Percentiles rank a stretch among this genome's conserved stretches.
These are phyloP conservation scores for Philotrypesis tridentata DNA, from an alignment of 1,140 invertebrate genomes.

Conservation along the genomic window DNA sequence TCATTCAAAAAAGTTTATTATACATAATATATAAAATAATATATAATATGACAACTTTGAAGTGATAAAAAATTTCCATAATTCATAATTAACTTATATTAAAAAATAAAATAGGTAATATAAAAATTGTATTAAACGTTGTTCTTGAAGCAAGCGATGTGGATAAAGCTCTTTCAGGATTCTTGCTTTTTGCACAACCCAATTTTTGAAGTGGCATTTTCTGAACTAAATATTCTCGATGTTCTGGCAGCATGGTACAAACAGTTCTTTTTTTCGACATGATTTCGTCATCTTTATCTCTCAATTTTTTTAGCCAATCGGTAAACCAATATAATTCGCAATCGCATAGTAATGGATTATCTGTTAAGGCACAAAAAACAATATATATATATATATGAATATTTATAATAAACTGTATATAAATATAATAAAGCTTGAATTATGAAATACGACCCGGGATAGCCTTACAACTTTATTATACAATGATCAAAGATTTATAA, in stretches of 20 bases:
- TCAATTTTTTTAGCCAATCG: slow-evolving; percentile 83
- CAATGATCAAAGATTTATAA: no score
- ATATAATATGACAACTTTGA: background rate
- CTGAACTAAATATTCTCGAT: slow-evolving; percentile 86
- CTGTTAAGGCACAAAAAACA: slow-evolving; percentile 73
- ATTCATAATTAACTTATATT: background rate
- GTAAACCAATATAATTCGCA: slow-evolving; percentile 92
- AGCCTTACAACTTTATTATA: no score
- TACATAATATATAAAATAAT: background rate
- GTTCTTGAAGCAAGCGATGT: background rate
- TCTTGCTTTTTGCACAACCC: slow-evolving; percentile 83
- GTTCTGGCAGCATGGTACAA: slow-evolving; percentile 83
- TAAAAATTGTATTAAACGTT: background rate
- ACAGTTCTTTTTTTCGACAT: slow-evolving; percentile 89
- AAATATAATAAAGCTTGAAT: no score
- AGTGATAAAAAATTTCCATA: background rate
- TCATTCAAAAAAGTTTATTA: background rate
- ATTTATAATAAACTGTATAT: no score
- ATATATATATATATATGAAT: no score
- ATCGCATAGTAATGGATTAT: slow-evolving; percentile 90
- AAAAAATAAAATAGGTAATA: background rate
- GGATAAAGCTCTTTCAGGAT: slow-evolving; percentile 65
- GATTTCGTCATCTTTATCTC: slow-evolving; percentile 87
- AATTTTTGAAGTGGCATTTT: slow-evolving; percentile 86
- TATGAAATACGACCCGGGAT: no score